Evolutionary conservation across 2,888 invertebrate species (phyloP).

Genomic region (Caenorhabditis sp.): DNA sequence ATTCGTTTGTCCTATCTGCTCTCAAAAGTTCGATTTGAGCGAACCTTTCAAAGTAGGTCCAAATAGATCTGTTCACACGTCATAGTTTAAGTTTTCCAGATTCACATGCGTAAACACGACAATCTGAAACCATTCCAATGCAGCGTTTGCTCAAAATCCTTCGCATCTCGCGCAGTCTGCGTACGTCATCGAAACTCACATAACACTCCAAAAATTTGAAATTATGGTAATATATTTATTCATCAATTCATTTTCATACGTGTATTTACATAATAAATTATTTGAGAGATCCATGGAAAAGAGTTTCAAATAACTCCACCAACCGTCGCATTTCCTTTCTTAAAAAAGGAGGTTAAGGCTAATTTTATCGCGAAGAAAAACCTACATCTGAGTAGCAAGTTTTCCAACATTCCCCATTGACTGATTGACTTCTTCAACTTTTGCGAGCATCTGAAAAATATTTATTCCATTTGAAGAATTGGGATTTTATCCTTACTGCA

Average conservation of each 20-base stretch:
- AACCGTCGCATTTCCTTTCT: conserved; percentile 65
- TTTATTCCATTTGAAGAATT: too few species aligned
- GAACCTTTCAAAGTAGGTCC: conserved; percentile 50
- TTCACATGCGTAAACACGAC: conserved; percentile 35
- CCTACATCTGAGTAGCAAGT: conserved; percentile 60
- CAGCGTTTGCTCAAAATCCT: conserved; percentile 37
- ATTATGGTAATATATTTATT: background rate
- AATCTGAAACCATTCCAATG: conserved; percentile 45
- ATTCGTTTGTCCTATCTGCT: conserved; percentile 39
- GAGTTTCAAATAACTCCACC: conserved; percentile 64
- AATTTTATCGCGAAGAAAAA: background rate
- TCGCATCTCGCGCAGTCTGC: conserved; percentile 39
- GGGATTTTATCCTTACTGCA: conserved; percentile 20
- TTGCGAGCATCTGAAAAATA: conserved; percentile 58
- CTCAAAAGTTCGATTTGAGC: conserved; percentile 31
- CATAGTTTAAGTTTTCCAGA: conserved; percentile 3
- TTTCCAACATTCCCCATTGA: conserved; percentile 60
- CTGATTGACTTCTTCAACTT: conserved; percentile 66
- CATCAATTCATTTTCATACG: background rate
- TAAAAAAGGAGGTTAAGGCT: conserved; percentile 15
- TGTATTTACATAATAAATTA: conserved; percentile 4
- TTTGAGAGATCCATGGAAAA: conserved; percentile 50
- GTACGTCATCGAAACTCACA: conserved; percentile 15
- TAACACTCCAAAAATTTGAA: background rate
- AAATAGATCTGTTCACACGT: background rate